A percentile compares a stretch with the other conserved stretches of the same genome.
Conservation (phyloP, 2,113 vertebrate species). For the Protobothrops flavoviridis region DNA sequence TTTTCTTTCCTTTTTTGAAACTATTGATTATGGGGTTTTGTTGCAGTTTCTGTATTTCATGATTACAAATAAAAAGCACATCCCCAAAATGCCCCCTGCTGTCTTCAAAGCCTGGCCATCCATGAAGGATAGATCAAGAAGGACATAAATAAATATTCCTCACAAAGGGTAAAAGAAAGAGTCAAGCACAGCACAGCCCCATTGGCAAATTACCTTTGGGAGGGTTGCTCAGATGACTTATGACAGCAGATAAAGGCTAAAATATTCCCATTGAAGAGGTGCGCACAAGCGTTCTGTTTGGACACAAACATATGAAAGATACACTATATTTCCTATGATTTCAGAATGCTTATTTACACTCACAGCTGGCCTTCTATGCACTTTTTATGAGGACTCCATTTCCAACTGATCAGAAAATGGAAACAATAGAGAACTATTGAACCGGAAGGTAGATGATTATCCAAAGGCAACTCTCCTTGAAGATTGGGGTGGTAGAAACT, state of each 20-base stretch:
- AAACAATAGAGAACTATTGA: neutral
- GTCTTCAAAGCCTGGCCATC: neutral
- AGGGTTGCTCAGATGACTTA: neutral
- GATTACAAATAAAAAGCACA: neutral
- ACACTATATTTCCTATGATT: neutral
- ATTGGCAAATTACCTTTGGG: neutral
- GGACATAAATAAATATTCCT: neutral
- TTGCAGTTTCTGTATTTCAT: neutral
- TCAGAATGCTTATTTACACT: neutral
- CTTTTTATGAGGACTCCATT: neutral
- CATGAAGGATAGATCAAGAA: neutral
- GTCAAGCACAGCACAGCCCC: neutral
- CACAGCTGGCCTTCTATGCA: neutral
- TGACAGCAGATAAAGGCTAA: neutral
- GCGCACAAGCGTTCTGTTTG: neutral
- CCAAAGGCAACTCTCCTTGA: neutral
- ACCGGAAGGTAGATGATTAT: neutral
- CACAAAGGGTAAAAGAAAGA: neutral
- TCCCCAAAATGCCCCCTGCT: neutral
- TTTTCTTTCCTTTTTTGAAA: neutral
- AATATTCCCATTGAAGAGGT: neutral
- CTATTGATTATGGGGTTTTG: neutral
- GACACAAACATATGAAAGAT: neutral
- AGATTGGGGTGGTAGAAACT: neutral
- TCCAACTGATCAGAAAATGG: neutral